Evolutionary conservation across 2,888 invertebrate genomes (phyloP).

Genomic region (Melinaea menophilus): DNA sequence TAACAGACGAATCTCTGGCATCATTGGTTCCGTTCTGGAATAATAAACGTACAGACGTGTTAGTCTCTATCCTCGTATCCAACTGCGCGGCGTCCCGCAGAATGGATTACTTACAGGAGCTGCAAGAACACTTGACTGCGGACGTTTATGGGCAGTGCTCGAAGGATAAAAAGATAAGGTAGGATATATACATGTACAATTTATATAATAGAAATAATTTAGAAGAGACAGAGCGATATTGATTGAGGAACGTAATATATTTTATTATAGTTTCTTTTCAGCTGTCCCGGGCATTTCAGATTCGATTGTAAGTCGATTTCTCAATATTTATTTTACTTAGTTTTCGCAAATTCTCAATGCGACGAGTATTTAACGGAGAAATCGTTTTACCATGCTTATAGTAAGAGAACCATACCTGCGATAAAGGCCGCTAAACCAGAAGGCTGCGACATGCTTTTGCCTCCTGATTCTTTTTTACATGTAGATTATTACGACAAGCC

Average conservation of each 20-base stretch:
- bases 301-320: conserved; percentile 77
- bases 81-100: conserved; percentile 58
- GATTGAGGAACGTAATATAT: too few species aligned
- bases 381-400: too few species aligned
- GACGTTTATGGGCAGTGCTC: conserved; percentile 79
- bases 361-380: conserved; percentile 82
- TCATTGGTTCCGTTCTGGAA: conserved; percentile 57
- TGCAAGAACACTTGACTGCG: conserved; percentile 78
- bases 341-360: conserved; percentile 84
- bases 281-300: background rate
- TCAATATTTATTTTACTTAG: conserved; percentile 82
- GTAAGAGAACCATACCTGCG: conserved; percentile 72
- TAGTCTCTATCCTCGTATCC: conserved; percentile 77
- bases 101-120: conserved; percentile 71
- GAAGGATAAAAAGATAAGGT: conserved; percentile 41
- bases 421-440: conserved; percentile 78
- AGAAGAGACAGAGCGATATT: too few species aligned
- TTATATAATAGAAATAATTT: too few species aligned
- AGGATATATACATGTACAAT: conserved; percentile 13
- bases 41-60: conserved; percentile 61
- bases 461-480: conserved; percentile 75
- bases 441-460: conserved; percentile 74
- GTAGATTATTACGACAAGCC: too few species aligned
- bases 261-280: too few species aligned
- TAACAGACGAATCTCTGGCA: conserved; percentile 31